Percentiles rank a stretch among this genome's conserved stretches.
Conservation (phyloP, 2,888 invertebrate genomes). For the Abscondita cerata region DNA sequence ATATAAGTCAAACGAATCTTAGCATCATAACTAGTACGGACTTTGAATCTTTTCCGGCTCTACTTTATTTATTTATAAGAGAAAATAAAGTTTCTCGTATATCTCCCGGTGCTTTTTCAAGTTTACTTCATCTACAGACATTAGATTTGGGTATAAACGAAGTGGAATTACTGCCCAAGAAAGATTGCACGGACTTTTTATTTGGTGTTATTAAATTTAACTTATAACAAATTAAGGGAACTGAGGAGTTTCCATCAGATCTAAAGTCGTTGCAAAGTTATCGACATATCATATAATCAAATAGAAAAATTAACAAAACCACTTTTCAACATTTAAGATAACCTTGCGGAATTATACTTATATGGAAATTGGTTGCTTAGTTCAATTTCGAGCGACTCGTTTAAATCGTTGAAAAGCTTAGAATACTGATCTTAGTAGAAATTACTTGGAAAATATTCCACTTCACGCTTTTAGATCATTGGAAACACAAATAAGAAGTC, state of each 20-base stretch:
- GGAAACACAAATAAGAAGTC: conserved; percentile 81
- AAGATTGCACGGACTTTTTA: conserved; percentile 79
- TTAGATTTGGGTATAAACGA: conserved; percentile 85
- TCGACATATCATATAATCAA: conserved; percentile 85
- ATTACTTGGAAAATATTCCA: conserved; percentile 82
- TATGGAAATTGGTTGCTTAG: conserved; percentile 87
- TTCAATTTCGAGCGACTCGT: conserved; percentile 77
- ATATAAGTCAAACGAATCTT: conserved; percentile 80
- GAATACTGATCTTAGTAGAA: conserved; percentile 81
- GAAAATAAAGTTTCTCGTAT: conserved; percentile 79
- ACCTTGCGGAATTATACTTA: conserved; percentile 77
- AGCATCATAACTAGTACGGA: conserved; percentile 84
- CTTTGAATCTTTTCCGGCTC: conserved; percentile 81
- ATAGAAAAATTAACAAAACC: conserved; percentile 76
- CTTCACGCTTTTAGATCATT: conserved; percentile 78
- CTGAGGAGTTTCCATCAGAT: conserved; percentile 83
- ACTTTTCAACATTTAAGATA: conserved; percentile 80
- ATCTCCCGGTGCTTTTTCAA: conserved; percentile 85
- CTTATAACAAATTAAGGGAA: conserved; percentile 81
- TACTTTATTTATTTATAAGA: conserved; percentile 76
- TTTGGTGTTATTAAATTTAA: conserved; percentile 78
- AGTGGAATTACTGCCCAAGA: conserved; percentile 85
- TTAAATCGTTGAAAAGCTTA: conserved; percentile 76
- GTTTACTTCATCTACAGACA: conserved; percentile 75
- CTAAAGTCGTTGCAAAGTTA: conserved; percentile 76